Base-by-base conservation (phyloP, 2,113 vertebrate species). In the Colius striatus region DNA sequence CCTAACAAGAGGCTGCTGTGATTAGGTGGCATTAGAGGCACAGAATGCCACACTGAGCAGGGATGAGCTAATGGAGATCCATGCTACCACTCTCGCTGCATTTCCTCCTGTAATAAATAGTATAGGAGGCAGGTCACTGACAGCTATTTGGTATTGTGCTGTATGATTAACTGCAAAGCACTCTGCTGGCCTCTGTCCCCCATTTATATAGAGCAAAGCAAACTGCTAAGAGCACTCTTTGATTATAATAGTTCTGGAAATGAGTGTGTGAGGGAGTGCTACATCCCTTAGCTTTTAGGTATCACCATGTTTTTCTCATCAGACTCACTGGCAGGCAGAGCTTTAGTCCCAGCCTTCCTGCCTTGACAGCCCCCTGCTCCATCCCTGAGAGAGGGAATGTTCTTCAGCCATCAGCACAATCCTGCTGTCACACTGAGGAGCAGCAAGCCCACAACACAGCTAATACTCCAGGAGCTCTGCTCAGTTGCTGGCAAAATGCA, bases 291-390 rank as follows among this genome's bases (percentile, higher is more conserved):
- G 62, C 66, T 72, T 71, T 72, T 55, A 25, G 78, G 58, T 76
- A 32, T 82, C 82, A 87, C 74, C 82, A 50, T 68, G 74, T 82
- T 94, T 94, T 87, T 91, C 85, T 92, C 92, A 76, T 94, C 85
- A 92, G 50, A 57, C 54, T 65, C 74, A 3, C 70, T 65, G 82
- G 84, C 84, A 87, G 74, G 67, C 81, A 45, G 5, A 6, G 74
- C 81, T 87, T 78, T 63, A 79, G 66, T 50, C 29, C 78, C 71
- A 89, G 57, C 57, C 67, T 91, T 74, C 61, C 62, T 92, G 65
- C 87, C 66, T 41, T 72, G 53, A 41, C 74, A 81, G 51, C 65
- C 76, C 53, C 26, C 61, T 53, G 32, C 92, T 75, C 45, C 15
- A 1, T 78, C 57, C 65, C 53, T 48, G 45, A 34, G 70, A 82